Percentiles rank a stretch among this genome's conserved stretches.
Evolutionary conservation across 2,113 vertebrate species (phyloP).

Genomic region (Aplodontia rufa): DNA sequence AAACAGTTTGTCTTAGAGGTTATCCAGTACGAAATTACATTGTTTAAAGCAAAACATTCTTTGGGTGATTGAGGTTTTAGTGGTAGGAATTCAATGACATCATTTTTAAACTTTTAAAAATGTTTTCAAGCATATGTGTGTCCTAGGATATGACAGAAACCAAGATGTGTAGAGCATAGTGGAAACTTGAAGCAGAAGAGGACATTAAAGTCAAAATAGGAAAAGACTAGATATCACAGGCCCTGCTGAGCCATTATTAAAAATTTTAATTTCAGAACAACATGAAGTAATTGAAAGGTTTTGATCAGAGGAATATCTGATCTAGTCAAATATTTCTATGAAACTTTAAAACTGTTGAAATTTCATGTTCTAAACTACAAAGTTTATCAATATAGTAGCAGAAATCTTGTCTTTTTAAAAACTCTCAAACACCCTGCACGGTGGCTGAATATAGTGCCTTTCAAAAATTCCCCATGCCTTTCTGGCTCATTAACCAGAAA

Average conservation of each 20-base stretch:
- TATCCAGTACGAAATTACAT: slow-evolving; percentile 20
- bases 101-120: neutral
- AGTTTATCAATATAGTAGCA: neutral
- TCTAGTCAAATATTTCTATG: neutral
- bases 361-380: neutral
- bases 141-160: neutral
- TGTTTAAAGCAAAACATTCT: slow-evolving; percentile 29
- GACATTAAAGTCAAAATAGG: neutral
- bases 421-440: neutral
- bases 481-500: neutral
- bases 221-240: neutral
- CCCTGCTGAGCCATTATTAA: neutral
- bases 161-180: neutral
- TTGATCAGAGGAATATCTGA: neutral
- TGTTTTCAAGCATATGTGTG: neutral
- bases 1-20: slow-evolving; percentile 30
- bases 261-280: neutral
- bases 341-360: neutral
- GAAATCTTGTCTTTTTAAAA: neutral
- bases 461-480: neutral
- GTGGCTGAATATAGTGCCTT: neutral
- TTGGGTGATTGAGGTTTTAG: slow-evolving; percentile 10
- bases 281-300: neutral
- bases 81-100: slow-evolving; percentile 15
- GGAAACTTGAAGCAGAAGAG: neutral